Evolutionary conservation across 2,888 invertebrate species (phyloP).

Genomic region (Vannuccia rotundouncinata): DNA sequence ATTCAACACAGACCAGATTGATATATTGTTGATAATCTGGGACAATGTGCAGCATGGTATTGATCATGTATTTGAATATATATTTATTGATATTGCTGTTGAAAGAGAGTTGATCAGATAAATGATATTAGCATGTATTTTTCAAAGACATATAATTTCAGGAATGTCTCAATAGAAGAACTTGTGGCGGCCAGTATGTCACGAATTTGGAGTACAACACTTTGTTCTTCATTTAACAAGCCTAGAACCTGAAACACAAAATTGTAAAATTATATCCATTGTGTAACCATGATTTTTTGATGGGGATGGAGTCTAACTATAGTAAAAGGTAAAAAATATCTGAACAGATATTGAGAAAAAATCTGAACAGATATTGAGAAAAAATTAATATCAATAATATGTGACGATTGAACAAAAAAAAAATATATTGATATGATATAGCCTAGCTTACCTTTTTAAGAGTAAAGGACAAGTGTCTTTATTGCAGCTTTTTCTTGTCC

Average conservation of each 20-base stretch:
- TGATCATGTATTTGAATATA: neutral
- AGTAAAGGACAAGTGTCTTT: constrained; percentile 14
- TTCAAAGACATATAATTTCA: neutral
- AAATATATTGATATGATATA: neutral
- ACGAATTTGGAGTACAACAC: constrained; percentile 10
- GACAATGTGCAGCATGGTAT: neutral
- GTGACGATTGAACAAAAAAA: neutral
- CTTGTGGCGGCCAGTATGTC: neutral
- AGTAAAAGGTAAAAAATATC: neutral
- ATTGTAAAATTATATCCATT: neutral
- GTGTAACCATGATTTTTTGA: neutral
- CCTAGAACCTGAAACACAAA: neutral
- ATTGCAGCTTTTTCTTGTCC: constrained; percentile 10
- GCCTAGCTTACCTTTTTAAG: constrained; percentile 12
- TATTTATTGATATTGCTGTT: neutral
- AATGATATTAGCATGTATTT: neutral
- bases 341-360: neutral
- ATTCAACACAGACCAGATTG: neutral
- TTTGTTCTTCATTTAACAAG: constrained; percentile 9
- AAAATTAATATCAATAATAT: neutral
- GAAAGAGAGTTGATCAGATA: neutral
- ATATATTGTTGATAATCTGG: neutral
- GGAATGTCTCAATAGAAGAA: neutral
- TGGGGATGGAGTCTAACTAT: neutral
- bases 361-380: neutral